These are phyloP conservation scores for Dione vanillae DNA, from an alignment of 2,888 invertebrate genomes.

Conservation along the genomic window DNA sequence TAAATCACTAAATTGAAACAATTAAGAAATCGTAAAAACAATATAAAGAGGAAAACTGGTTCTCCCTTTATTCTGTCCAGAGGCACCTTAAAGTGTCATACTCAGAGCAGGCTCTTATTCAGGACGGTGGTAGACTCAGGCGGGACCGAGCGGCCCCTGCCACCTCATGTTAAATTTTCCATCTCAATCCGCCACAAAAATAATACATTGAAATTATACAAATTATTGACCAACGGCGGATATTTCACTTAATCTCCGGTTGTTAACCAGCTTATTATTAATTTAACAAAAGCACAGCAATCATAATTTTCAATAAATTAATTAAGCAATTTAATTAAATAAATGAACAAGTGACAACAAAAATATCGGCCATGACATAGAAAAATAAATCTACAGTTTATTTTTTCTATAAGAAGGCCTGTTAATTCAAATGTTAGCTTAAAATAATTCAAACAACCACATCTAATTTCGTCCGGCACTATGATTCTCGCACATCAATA, in stretches of 20 bases:
- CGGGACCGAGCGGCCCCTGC: slow-evolving; percentile 30
- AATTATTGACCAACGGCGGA: background rate
- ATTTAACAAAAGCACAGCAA: background rate
- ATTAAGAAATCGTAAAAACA: background rate
- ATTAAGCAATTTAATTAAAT: too few species aligned
- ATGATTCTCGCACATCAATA: slow-evolving; percentile 14
- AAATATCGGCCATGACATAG: background rate
- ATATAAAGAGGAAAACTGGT: slow-evolving; percentile 30
- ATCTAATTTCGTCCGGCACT: slow-evolving; percentile 26
- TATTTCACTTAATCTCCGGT: background rate
- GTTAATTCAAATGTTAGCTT: background rate
- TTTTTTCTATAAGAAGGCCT: background rate
- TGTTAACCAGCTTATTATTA: background rate
- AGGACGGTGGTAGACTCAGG: slow-evolving; percentile 37
- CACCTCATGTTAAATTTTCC: slow-evolving; percentile 17
- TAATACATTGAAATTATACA: background rate
- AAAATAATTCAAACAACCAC: slow-evolving; percentile 1
- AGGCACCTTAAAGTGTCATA: slow-evolving; percentile 2
- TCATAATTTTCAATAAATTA: background rate
- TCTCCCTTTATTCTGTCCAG: slow-evolving; percentile 34
- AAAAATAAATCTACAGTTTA: background rate
- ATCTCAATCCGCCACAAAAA: slow-evolving; percentile 2
- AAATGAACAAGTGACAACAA: background rate
- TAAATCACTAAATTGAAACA: too few species aligned
- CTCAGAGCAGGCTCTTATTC: slow-evolving; percentile 25